Evolutionary conservation across 2,888 invertebrate genomes (phyloP).

Genomic region (Aelia acuminata): DNA sequence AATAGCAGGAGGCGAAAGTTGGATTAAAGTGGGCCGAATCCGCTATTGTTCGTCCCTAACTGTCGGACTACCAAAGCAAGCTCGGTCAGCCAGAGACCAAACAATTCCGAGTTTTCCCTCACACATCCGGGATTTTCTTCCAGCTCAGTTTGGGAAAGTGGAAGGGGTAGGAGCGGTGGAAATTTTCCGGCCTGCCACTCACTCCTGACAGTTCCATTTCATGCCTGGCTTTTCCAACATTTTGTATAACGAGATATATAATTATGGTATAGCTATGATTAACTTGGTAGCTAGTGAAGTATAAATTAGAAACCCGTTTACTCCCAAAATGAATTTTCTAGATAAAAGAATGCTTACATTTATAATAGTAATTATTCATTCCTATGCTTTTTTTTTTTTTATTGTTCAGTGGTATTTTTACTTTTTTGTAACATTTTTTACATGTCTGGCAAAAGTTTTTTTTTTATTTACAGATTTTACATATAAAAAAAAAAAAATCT

Average conservation of each 20-base stretch:
- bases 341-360: no score
- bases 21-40: slow-evolving; percentile 3
- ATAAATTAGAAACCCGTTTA: not conserved
- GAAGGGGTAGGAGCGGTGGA: not conserved
- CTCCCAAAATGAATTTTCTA: not conserved
- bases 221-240: slow-evolving; percentile 18
- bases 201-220: slow-evolving; percentile 37
- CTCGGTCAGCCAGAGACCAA: not conserved
- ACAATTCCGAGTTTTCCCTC: slow-evolving; percentile 25
- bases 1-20: not conserved
- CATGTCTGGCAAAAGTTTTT: no score
- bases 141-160: not conserved
- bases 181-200: slow-evolving; percentile 43
- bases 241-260: not conserved
- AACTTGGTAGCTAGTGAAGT: not conserved
- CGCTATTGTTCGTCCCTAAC: slow-evolving; percentile 10
- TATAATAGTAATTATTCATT: not conserved
- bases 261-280: not conserved
- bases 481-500: no score
- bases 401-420: no score
- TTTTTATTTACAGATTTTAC: no score
- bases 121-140: slow-evolving; percentile 46
- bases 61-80: slow-evolving; percentile 27
- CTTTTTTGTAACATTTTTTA: no score
- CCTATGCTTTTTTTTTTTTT: no score